phyloP scores from a whole-genome alignment of 2,113 vertebrate species.

The Hydropotes inermis region DNA sequence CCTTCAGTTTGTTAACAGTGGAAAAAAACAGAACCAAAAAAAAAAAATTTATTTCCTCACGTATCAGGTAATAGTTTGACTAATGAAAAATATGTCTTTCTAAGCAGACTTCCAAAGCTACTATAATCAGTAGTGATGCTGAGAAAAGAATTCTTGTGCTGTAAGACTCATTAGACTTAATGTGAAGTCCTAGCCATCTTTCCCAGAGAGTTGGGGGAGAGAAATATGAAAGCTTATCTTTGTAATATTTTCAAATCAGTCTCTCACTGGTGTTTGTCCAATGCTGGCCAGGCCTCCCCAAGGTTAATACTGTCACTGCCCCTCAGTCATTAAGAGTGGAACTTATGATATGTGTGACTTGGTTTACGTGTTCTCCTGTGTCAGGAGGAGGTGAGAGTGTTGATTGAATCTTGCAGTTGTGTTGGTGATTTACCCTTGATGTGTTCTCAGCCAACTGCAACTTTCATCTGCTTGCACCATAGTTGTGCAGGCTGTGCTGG shows the following conservation, averaged over 20 bases:
- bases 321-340: neutral
- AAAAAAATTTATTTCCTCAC: conserved; percentile 55
- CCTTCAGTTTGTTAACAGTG: conserved; percentile 36
- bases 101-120: conserved; percentile 6
- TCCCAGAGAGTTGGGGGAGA: neutral
- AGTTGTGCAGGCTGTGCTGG: conserved; percentile 45
- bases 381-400: neutral
- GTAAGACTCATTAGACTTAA: neutral
- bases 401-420: neutral
- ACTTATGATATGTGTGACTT: neutral
- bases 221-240: neutral
- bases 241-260: neutral
- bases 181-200: neutral
- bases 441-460: conserved; percentile 6
- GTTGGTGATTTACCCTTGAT: neutral
- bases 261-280: neutral
- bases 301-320: neutral
- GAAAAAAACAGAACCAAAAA: conserved; percentile 58
- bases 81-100: conserved; percentile 71
- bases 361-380: neutral
- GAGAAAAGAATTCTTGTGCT: neutral
- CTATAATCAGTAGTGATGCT: conserved; percentile 16
- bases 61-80: conserved; percentile 62
- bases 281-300: neutral
- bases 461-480: conserved; percentile 36